phyloP scores from a whole-genome alignment of 35 echinoderm and acorn worm species.

The Anneissia japonica region DNA sequence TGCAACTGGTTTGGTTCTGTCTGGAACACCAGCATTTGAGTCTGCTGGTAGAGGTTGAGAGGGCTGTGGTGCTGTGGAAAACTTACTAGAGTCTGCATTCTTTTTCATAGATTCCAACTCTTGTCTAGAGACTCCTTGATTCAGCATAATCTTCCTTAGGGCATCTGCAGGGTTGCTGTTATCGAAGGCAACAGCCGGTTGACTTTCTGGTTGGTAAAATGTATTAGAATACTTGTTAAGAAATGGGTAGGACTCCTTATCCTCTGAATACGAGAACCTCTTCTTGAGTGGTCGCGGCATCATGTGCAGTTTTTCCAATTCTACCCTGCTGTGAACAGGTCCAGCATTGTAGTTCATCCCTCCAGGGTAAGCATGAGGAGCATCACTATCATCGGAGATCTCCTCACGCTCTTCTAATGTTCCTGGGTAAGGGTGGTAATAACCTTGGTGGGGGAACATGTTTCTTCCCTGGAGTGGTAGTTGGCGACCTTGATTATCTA shows the following conservation, averaged over 20 bases:
- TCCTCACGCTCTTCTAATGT: background rate
- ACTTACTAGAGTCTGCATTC: background rate
- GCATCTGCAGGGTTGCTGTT: background rate
- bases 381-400: background rate
- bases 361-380: background rate
- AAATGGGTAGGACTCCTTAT: slow-evolving; percentile 39
- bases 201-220: background rate
- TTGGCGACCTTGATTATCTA: slow-evolving; percentile 16
- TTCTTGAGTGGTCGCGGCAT: slow-evolving; percentile 97
- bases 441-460: slow-evolving; percentile 5
- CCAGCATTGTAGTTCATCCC: background rate
- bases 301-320: slow-evolving; percentile 64
- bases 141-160: background rate
- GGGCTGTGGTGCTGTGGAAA: no score
- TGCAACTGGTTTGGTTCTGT: background rate
- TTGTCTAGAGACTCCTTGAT: background rate
- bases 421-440: background rate
- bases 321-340: slow-evolving; percentile 11
- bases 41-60: background rate
- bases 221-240: background rate
- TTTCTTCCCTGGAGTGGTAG: background rate
- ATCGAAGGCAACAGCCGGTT: background rate
- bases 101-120: background rate
- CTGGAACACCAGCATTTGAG: background rate
- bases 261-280: slow-evolving; percentile 76